phyloP scores from a whole-genome alignment of 2,113 vertebrate species.

The Smithornis capensis region DNA sequence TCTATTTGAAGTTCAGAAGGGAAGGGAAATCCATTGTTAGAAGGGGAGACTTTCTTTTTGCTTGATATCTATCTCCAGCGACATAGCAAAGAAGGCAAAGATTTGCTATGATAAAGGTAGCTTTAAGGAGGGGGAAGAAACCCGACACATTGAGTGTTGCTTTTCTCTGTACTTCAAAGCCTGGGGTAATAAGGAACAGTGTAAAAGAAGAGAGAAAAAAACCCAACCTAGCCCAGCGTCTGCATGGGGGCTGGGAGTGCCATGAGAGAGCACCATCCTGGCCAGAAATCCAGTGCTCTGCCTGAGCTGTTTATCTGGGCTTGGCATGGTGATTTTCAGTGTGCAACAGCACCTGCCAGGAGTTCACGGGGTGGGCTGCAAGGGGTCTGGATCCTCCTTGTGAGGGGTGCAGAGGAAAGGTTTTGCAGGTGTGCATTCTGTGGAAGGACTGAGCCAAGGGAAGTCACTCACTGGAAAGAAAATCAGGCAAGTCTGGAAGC shows the following conservation, averaged over 20 bases:
- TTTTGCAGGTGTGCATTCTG: not conserved
- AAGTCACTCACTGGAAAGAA: not conserved
- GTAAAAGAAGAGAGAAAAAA: slow-evolving; percentile 24
- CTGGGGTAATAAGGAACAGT: slow-evolving; percentile 52
- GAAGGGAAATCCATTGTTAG: slow-evolving; percentile 74
- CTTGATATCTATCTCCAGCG: slow-evolving; percentile 65
- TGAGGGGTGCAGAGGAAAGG: not conserved
- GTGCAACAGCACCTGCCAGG: not conserved
- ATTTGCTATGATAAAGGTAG: slow-evolving; percentile 69
- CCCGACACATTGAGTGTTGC: slow-evolving; percentile 59
- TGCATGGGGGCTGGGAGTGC: not conserved
- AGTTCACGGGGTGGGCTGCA: not conserved
- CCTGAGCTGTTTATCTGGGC: not conserved
- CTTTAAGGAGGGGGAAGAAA: slow-evolving; percentile 25
- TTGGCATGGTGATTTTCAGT: not conserved
- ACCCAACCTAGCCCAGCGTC: slow-evolving; percentile 4
- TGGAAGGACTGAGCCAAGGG: not conserved
- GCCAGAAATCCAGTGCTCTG: not conserved
- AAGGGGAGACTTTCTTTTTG: slow-evolving; percentile 69
- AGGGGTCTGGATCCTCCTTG: not conserved
- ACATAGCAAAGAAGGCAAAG: slow-evolving; percentile 64
- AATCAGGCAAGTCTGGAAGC: not conserved
- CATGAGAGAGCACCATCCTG: not conserved
- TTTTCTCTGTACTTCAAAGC: slow-evolving; percentile 72
- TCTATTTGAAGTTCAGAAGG: slow-evolving; percentile 74